These are phyloP conservation scores for Peromyscus polionotus DNA, from an alignment of 2,113 vertebrate species.

Conservation along the genomic window DNA sequence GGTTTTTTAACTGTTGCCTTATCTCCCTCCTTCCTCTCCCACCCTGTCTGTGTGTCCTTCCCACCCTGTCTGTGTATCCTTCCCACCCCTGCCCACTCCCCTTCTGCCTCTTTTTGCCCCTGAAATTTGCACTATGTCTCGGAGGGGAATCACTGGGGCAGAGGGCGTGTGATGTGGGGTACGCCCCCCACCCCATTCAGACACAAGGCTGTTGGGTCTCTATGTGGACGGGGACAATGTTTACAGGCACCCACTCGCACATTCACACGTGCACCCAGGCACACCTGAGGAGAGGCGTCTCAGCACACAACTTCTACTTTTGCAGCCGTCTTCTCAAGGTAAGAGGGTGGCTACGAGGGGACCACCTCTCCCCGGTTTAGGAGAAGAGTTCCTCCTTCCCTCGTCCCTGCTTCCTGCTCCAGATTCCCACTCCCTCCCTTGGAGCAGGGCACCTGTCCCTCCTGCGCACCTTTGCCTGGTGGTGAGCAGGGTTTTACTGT, in stretches of 20 bases:
- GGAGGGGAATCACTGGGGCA: conserved; percentile 82
- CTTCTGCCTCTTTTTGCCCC: conserved; percentile 80
- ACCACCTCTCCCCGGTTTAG: conserved; percentile 83
- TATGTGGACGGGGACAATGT: conserved; percentile 86
- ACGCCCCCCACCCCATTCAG: conserved; percentile 50
- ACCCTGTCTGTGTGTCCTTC: background rate
- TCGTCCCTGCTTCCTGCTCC: conserved; percentile 2
- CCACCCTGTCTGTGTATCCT: background rate
- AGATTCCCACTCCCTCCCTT: background rate
- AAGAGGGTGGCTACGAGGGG: conserved; percentile 81
- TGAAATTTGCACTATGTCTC: conserved; percentile 94
- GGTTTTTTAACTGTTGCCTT: conserved; percentile 95
- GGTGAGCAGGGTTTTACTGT: conserved; percentile 85
- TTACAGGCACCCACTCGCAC: conserved; percentile 87
- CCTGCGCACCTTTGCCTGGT: conserved; percentile 65
- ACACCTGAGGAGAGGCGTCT: conserved; percentile 21
- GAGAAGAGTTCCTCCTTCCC: conserved; percentile 80
- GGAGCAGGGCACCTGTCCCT: conserved; percentile 64
- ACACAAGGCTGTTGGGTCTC: conserved; percentile 74
- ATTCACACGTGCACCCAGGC: conserved; percentile 46
- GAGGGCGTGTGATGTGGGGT: conserved; percentile 69
- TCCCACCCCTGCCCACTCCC: background rate
- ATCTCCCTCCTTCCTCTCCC: conserved; percentile 80
- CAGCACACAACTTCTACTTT: conserved; percentile 80
- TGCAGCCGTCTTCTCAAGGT: conserved; percentile 87